Evolutionary conservation across 2,888 invertebrate genomes (phyloP).

Genomic region (Imbricaverruca yamaguchii): DNA sequence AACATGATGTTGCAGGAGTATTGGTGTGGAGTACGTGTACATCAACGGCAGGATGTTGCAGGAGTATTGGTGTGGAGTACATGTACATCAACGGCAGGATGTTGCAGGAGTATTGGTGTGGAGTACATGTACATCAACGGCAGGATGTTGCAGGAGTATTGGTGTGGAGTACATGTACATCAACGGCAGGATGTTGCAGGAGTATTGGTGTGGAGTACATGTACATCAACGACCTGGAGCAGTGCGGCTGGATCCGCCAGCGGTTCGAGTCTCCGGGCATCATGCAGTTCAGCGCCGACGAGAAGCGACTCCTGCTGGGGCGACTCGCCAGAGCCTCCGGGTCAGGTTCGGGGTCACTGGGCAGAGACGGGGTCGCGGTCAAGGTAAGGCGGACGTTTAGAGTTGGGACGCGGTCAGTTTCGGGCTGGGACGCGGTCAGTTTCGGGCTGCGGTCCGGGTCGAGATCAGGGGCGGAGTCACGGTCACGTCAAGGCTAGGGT

Average conservation of each 20-base stretch:
- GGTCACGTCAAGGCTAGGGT: too few relatives aligned
- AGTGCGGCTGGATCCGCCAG: constrained; percentile 97
- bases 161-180: neutral
- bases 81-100: neutral
- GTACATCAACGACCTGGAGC: constrained; percentile 98
- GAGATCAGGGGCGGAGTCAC: too few relatives aligned
- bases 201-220: constrained; percentile 86
- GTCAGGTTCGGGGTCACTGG: constrained; percentile 40
- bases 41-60: too few relatives aligned
- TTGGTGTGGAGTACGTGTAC: too few relatives aligned
- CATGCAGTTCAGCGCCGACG: constrained; percentile 74
- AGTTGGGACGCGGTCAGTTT: too few relatives aligned
- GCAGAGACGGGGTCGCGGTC: too few relatives aligned
- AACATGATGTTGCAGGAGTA: too few relatives aligned
- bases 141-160: neutral
- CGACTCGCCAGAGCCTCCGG: constrained; percentile 89
- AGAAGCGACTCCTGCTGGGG: constrained; percentile 88
- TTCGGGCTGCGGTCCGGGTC: too few relatives aligned
- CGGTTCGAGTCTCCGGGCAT: constrained; percentile 89
- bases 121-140: constrained; percentile 99
- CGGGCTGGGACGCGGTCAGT: too few relatives aligned
- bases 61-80: neutral
- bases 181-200: neutral
- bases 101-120: constrained; percentile 53
- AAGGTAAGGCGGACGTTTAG: too few relatives aligned